These are phyloP conservation scores for human (Homo sapiens) DNA, from an alignment of 2,113 vertebrate species.

Conservation along the genomic window GRCh38 chr18:66550001-66550500, in stretches of 20 bases:
- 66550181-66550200: neutral
- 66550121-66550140: neutral
- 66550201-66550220: neutral
- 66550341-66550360: neutral
- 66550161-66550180: neutral
- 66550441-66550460: neutral
- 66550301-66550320: neutral
- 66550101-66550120: neutral
- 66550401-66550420: neutral
- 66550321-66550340: neutral
- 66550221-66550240: neutral
- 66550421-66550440: neutral
- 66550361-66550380: neutral
- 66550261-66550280: neutral
- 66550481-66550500: neutral
- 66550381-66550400: neutral
- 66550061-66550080: neutral
- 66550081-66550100: neutral
- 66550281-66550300: neutral
- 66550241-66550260: neutral
- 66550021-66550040: neutral
- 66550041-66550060: neutral
- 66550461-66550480: neutral
- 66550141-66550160: neutral
- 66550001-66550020: neutral